Evolutionary conservation across 2,113 vertebrate species (phyloP).

Genomic region (Odocoileus virginianus): DNA sequence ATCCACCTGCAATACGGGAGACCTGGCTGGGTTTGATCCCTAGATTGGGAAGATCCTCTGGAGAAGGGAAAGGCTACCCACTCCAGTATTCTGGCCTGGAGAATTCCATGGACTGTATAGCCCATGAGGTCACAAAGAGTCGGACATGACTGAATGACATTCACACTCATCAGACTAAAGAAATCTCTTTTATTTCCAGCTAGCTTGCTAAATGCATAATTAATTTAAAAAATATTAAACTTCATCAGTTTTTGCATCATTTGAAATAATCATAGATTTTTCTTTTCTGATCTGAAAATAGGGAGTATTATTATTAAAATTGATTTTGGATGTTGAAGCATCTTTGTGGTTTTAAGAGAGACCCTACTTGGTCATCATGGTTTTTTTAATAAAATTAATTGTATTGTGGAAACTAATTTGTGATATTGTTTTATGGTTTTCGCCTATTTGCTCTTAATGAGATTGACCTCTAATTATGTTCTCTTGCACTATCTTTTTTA

Average conservation of each 20-base stretch:
- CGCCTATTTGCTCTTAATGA: neutral
- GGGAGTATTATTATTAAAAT: neutral
- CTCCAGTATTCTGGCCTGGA: neutral
- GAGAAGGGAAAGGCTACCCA: neutral
- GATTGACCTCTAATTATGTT: neutral
- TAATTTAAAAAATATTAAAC: neutral
- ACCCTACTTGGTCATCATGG: neutral
- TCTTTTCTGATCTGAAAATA: neutral
- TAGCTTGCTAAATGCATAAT: neutral
- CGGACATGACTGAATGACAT: neutral
- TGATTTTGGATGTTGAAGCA: neutral
- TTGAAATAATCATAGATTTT: neutral
- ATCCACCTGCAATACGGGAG: rapidly evolving
- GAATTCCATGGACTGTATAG: neutral
- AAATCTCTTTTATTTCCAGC: neutral
- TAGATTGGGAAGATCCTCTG: neutral
- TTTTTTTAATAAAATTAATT: neutral
- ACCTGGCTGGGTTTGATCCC: neutral
- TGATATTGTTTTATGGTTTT: neutral
- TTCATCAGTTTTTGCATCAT: neutral
- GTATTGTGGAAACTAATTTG: neutral
- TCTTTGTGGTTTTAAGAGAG: neutral
- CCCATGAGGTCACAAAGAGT: neutral
- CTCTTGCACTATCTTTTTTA: neutral
- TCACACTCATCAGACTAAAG: neutral